Evolutionary conservation across 2,797 vertebrate species (phyloP).

Genomic region (Carcharodon carcharias): DNA sequence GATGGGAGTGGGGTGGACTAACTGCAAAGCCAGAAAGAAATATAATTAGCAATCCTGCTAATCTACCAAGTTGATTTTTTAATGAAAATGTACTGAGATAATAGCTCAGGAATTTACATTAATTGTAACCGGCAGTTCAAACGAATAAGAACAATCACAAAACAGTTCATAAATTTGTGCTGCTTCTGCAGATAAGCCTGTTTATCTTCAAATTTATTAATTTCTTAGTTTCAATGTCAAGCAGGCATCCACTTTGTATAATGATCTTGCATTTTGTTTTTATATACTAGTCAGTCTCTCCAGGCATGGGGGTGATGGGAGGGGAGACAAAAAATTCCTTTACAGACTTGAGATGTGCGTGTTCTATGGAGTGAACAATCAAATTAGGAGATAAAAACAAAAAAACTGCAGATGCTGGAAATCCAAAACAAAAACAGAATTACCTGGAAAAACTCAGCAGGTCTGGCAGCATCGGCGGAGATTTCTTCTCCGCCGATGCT

Average conservation of each 20-base stretch:
- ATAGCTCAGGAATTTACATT: background rate
- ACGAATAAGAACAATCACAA: background rate
- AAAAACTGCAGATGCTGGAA: no score
- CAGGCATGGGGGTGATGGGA: background rate
- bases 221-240: background rate
- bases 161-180: conserved; percentile 8
- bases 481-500: no score
- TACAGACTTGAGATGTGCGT: background rate
- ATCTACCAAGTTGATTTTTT: background rate
- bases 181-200: background rate
- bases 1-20: background rate
- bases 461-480: no score
- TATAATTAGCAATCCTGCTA: background rate
- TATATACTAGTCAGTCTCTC: background rate
- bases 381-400: background rate
- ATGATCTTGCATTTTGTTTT: background rate
- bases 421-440: no score
- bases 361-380: background rate
- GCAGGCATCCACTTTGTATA: background rate
- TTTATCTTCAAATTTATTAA: background rate
- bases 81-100: background rate
- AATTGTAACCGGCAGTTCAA: background rate
- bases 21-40: background rate
- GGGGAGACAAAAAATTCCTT: background rate
- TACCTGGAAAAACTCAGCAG: no score